Conservation (phyloP, 2,888 invertebrate species). For the Lepidocyrtoides sp. region DNA sequence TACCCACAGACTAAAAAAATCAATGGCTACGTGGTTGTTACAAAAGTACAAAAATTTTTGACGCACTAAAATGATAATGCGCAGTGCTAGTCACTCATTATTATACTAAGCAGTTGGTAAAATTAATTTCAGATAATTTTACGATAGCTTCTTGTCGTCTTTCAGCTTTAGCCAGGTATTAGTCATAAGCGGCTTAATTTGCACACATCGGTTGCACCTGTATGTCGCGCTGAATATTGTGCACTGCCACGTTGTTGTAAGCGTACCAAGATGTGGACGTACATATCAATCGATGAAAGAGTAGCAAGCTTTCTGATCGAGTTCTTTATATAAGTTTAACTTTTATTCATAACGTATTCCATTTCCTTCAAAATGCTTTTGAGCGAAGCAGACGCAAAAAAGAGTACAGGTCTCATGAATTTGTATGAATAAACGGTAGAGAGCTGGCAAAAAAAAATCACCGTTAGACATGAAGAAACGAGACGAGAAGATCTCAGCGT, state of each 20-base stretch:
- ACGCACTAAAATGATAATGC: too few species aligned
- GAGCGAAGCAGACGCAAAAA: not conserved
- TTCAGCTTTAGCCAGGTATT: too few species aligned
- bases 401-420: slow-evolving; percentile 38
- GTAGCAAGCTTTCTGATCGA: slow-evolving; percentile 37
- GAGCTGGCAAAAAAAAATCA: slow-evolving; percentile 27
- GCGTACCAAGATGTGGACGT: not conserved
- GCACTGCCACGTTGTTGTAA: not conserved
- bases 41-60: too few species aligned
- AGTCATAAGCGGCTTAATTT: too few species aligned
- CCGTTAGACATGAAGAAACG: slow-evolving; percentile 48
- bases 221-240: not conserved
- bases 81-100: too few species aligned
- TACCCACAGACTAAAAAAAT: too few species aligned
- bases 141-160: too few species aligned
- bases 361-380: too few species aligned
- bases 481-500: not conserved
- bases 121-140: too few species aligned
- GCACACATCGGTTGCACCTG: not conserved
- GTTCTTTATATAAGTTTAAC: slow-evolving; percentile 28
- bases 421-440: slow-evolving; percentile 30
- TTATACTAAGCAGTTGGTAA: too few species aligned
- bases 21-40: too few species aligned
- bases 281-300: slow-evolving; percentile 10
- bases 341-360: not conserved